phyloP scores from a whole-genome alignment of 2,113 vertebrate species.

The Mobula birostris region DNA sequence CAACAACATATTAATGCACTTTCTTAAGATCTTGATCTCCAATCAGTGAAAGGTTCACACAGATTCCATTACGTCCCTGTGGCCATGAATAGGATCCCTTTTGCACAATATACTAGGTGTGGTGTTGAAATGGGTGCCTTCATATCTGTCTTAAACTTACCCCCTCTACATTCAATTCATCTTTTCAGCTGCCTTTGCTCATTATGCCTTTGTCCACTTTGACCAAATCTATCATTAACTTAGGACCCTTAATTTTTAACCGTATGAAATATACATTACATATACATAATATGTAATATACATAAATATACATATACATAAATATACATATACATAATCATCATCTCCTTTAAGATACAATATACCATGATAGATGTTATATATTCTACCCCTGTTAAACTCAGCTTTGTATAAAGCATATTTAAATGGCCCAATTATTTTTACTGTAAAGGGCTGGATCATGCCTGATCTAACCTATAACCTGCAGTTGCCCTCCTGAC shows the following conservation, averaged over 20 bases:
- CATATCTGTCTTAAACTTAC: not conserved
- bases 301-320: too few species aligned
- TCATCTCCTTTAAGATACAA: not conserved
- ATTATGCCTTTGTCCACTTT: not conserved
- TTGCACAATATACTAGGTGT: constrained; percentile 29
- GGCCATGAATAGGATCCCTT: constrained; percentile 28
- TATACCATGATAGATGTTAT: not conserved
- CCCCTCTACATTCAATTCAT: constrained; percentile 11
- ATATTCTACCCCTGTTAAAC: not conserved
- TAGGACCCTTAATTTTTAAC: not conserved
- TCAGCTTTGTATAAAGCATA: not conserved
- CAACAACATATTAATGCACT: constrained; percentile 32
- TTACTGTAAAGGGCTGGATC: not conserved
- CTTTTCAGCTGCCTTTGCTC: not conserved
- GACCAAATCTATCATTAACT: not conserved
- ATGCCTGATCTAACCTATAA: too few species aligned
- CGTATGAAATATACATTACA: not conserved
- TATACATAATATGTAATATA: too few species aligned
- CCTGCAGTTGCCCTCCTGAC: too few species aligned
- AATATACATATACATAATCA: too few species aligned
- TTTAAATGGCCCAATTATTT: not conserved
- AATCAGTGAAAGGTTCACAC: constrained; percentile 31
- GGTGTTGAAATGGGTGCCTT: constrained; percentile 23
- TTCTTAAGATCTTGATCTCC: constrained; percentile 23
- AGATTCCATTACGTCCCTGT: constrained; percentile 15